Conservation (phyloP, 1,140 invertebrate species). For the Drosophila ficusphila region DNA sequence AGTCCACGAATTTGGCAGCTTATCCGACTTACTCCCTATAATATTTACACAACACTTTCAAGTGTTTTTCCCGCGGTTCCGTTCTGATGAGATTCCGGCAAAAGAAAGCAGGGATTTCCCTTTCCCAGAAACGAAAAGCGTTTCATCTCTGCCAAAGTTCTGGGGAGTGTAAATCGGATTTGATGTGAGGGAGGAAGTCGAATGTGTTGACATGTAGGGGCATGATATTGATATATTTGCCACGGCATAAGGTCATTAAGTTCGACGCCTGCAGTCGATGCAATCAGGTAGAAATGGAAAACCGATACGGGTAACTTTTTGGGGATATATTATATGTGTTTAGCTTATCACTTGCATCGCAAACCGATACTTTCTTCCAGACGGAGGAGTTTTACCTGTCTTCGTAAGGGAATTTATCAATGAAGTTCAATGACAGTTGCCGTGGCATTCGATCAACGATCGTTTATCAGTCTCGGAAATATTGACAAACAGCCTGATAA, state of each 20-base stretch:
- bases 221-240: slow-evolving; percentile 67
- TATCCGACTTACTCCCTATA: slow-evolving; percentile 9
- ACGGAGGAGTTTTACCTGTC: slow-evolving; percentile 14
- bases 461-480: slow-evolving; percentile 60
- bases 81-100: slow-evolving; percentile 40
- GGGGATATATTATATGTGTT: slow-evolving; percentile 44
- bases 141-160: slow-evolving; percentile 39
- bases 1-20: slow-evolving; percentile 42
- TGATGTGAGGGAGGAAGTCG: slow-evolving; percentile 15
- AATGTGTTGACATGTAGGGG: slow-evolving; percentile 47
- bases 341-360: slow-evolving; percentile 72
- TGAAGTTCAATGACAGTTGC: slow-evolving; percentile 80
- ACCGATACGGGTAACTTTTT: slow-evolving; percentile 26
- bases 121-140: slow-evolving; percentile 58
- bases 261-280: slow-evolving; percentile 4
- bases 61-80: slow-evolving; percentile 50
- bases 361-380: slow-evolving; percentile 49
- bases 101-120: slow-evolving; percentile 60
- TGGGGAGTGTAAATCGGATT: background rate
- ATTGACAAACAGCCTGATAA: slow-evolving; percentile 70
- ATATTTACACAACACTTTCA: slow-evolving; percentile 68
- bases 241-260: slow-evolving; percentile 44
- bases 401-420: slow-evolving; percentile 61
- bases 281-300: slow-evolving; percentile 65
- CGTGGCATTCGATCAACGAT: slow-evolving; percentile 67